Percentiles rank a stretch among this genome's conserved stretches.
These are phyloP conservation scores for Cathartes aura DNA, from an alignment of 2,113 vertebrate genomes.

Conservation along the genomic window DNA sequence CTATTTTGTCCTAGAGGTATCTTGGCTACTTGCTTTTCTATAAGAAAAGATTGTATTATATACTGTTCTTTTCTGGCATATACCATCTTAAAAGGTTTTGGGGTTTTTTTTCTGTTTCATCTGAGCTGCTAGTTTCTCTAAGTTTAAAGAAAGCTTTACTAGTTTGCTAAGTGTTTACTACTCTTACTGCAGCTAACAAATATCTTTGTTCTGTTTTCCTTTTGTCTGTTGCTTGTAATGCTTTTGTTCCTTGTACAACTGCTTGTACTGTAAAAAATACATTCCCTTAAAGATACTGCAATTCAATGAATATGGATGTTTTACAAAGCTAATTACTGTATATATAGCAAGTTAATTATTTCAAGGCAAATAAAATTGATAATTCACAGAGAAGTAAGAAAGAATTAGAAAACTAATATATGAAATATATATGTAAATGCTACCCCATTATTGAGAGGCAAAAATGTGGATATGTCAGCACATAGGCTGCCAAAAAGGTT, in stretches of 20 bases:
- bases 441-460: background rate
- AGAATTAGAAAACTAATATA: background rate
- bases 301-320: background rate
- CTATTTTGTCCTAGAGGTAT: background rate
- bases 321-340: background rate
- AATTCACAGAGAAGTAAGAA: background rate
- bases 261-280: background rate
- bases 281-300: background rate
- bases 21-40: background rate
- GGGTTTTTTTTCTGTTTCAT: background rate
- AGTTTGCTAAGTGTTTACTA: background rate
- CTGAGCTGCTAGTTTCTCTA: background rate
- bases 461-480: background rate
- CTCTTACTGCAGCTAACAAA: background rate
- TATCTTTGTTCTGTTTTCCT: background rate
- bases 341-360: background rate
- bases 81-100: background rate
- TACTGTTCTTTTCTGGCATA: background rate
- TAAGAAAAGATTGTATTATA: background rate
- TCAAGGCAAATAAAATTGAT: background rate
- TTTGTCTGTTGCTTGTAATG: background rate
- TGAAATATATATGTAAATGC: background rate
- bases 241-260: background rate
- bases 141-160: background rate
- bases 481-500: background rate